These are phyloP conservation scores for Porites evermanni DNA, from an alignment of 92 coral and sea anemone genomes.

Conservation along the genomic window DNA sequence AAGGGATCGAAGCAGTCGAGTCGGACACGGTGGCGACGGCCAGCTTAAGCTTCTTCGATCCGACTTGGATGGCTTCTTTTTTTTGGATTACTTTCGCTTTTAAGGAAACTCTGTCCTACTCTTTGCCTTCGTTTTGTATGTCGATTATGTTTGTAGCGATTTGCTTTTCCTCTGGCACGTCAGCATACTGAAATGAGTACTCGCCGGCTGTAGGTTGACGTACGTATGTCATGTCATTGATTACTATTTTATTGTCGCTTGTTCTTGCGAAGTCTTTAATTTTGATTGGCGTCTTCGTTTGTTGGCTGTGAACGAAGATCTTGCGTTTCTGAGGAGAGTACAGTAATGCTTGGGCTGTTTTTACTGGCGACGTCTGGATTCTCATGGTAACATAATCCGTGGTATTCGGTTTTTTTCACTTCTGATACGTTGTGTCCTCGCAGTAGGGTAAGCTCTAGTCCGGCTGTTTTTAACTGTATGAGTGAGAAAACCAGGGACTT, in stretches of 20 bases:
- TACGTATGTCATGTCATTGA: conserved; percentile 67
- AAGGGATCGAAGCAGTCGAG: conserved; percentile 52
- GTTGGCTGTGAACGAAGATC: conserved; percentile 62
- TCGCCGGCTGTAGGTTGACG: conserved; percentile 50
- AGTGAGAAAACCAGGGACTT: too few species aligned
- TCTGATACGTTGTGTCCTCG: not conserved
- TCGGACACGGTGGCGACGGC: conserved; percentile 63
- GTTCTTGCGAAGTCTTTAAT: conserved; percentile 61
- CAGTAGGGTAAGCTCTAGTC: too few species aligned
- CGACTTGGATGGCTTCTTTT: conserved; percentile 48
- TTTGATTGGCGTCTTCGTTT: conserved; percentile 57
- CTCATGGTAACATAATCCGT: conserved; percentile 64
- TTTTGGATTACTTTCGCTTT: conserved; percentile 58
- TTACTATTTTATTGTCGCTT: conserved; percentile 51
- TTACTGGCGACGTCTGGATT: conserved; percentile 55
- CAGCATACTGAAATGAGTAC: conserved; percentile 69
- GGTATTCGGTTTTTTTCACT: conserved; percentile 19
- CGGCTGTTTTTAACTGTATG: too few species aligned
- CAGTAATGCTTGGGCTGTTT: conserved; percentile 60
- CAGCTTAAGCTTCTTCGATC: conserved; percentile 55
- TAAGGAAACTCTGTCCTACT: conserved; percentile 64
- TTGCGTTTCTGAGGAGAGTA: conserved; percentile 66
- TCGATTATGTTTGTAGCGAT: conserved; percentile 46
- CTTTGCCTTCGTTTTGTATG: conserved; percentile 44
- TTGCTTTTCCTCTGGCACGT: conserved; percentile 44